phyloP scores from a whole-genome alignment of 2,888 invertebrate genomes.

The Ypsolopha sequella region DNA sequence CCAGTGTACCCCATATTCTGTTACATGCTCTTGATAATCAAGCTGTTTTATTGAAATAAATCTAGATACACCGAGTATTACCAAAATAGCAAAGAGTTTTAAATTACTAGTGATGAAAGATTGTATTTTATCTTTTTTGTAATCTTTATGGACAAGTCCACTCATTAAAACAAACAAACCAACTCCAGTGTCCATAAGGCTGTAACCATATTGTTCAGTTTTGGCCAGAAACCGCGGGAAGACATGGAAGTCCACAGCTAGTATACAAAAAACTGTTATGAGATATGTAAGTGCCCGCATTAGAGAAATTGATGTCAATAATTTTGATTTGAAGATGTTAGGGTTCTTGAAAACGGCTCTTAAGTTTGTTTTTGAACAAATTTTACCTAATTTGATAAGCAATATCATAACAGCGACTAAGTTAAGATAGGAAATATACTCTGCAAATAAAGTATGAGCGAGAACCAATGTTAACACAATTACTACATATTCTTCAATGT shows the following conservation, averaged over 20 bases:
- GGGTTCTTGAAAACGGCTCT: slow-evolving; percentile 14
- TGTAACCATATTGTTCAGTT: slow-evolving; percentile 86
- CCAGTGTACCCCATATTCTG: slow-evolving; percentile 98
- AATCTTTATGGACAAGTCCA: slow-evolving; percentile 76
- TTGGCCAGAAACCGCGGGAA: slow-evolving; percentile 92
- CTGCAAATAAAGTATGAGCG: slow-evolving; percentile 64
- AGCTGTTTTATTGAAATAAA: slow-evolving; percentile 72
- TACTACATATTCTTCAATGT: slow-evolving; percentile 64
- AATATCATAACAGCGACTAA: not conserved
- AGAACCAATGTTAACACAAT: slow-evolving; percentile 69
- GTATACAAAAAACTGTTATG: slow-evolving; percentile 83
- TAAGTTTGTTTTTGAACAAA: slow-evolving; percentile 1
- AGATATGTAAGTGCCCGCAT: slow-evolving; percentile 79
- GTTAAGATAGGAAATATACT: slow-evolving; percentile 38
- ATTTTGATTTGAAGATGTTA: slow-evolving; percentile 23
- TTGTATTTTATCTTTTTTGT: slow-evolving; percentile 25
- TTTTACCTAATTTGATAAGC: not conserved
- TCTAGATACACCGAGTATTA: slow-evolving; percentile 74
- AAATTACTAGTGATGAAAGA: slow-evolving; percentile 27
- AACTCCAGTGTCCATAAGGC: slow-evolving; percentile 96
- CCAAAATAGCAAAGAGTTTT: slow-evolving; percentile 31
- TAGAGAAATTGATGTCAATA: slow-evolving; percentile 70
- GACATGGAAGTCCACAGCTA: slow-evolving; percentile 93
- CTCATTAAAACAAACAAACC: slow-evolving; percentile 88
- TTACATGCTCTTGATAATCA: slow-evolving; percentile 88